Percentiles rank a stretch among this genome's conserved stretches.
phyloP scores from a whole-genome alignment of 2,888 invertebrate species.

The Drosophila monieri region DNA sequence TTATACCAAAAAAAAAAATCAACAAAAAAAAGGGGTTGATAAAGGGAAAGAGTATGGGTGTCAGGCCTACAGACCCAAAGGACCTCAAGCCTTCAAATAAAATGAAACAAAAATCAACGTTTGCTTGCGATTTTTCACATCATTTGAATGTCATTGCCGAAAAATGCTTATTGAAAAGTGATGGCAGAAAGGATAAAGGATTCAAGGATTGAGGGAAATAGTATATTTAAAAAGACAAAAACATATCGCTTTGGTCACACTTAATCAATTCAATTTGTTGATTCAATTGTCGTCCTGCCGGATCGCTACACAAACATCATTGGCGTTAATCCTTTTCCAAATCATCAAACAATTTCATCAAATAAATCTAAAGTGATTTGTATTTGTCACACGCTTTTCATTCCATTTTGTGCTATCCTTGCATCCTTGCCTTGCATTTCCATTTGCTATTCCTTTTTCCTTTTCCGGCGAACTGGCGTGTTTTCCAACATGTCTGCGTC shows the following conservation, averaged over 20 bases:
- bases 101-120: constrained; percentile 27
- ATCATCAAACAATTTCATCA: constrained; percentile 79
- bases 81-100: neutral
- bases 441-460: neutral
- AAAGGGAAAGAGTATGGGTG: neutral
- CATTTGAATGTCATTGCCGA: constrained; percentile 66
- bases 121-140: constrained; percentile 65
- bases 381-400: constrained; percentile 77
- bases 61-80: constrained; percentile 17
- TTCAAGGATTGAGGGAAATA: constrained; percentile 10
- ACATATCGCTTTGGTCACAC: neutral
- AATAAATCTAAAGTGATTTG: constrained; percentile 79
- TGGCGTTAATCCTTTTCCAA: constrained; percentile 79
- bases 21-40: neutral
- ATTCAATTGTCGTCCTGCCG: constrained; percentile 1
- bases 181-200: neutral
- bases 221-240: too few species aligned
- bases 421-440: neutral
- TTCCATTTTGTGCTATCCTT: constrained; percentile 39
- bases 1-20: constrained; percentile 55
- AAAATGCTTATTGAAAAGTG: constrained; percentile 11
- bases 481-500: constrained; percentile 21
- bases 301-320: constrained; percentile 68
- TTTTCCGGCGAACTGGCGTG: neutral
- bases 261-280: too few species aligned